phyloP scores from a whole-genome alignment of 2,797 vertebrate species.

The Trachops cirrhosus region DNA sequence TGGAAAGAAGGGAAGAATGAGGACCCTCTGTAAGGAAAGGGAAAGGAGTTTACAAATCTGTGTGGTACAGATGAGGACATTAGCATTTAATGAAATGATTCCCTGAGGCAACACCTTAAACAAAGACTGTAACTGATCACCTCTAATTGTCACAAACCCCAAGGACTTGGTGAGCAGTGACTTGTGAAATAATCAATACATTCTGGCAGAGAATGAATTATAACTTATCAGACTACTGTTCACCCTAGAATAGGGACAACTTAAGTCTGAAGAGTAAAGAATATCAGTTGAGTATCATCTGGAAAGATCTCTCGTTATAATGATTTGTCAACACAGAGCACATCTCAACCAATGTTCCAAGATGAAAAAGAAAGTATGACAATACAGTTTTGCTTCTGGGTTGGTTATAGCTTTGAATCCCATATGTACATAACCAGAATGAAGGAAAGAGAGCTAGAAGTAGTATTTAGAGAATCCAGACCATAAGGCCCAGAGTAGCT shows the following conservation, averaged over 20 bases:
- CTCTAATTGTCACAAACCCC: not conserved
- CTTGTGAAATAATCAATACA: not conserved
- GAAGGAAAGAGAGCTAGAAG: not conserved
- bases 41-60: not conserved
- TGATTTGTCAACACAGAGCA: not conserved
- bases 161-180: not conserved
- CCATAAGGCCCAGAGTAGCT: not conserved
- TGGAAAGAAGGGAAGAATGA: not conserved
- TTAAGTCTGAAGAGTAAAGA: not conserved
- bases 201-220: conserved; percentile 19
- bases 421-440: not conserved
- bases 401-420: not conserved
- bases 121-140: not conserved
- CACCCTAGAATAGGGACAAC: not conserved
- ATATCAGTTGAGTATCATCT: not conserved
- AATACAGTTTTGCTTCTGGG: conserved; percentile 9
- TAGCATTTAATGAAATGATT: not conserved
- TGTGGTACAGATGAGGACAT: not conserved
- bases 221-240: not conserved
- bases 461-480: not conserved
- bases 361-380: not conserved
- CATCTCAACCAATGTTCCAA: not conserved
- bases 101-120: not conserved
- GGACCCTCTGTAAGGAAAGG: not conserved
- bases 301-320: not conserved